Base-by-base conservation (phyloP, 2,113 vertebrate genomes). In the Cichladusa arquata region DNA sequence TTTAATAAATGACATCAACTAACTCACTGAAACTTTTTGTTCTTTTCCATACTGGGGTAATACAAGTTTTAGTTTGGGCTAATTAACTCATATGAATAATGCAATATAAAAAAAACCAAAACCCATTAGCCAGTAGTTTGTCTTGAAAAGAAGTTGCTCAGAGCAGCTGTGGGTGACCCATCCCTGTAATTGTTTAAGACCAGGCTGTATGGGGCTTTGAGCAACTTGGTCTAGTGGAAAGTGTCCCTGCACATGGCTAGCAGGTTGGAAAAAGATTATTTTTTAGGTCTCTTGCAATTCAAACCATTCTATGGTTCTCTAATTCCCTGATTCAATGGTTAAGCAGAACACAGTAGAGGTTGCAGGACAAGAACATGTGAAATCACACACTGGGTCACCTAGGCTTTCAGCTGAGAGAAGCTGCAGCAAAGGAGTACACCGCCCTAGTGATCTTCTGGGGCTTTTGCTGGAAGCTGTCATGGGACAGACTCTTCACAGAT, bases 391-490 rank as follows among this genome's bases (percentile, higher is more conserved):
- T 5, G 26, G 5, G 4, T 23, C 81, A 51, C 14, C 12, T 5
- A 50, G 44, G 19, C 8, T 25, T 86, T 15, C 17, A 71, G 14
- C 15, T 53, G 54, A 40, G 26, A 83, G 47, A 84, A 84, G 12
- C 6, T 79, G 13, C 12, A 53, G 34, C 19, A 26, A n/a, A 77
- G 25, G 9, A 31, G 5, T 12, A 23, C 0, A 0, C 7, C 54
- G 7, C 19, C 8, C 7, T 12, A 19, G 25, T 16, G 51, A 31
- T 3, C 11, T 88, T 58, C 53, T 56, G 31, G 33, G 47, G 3
- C 11, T 34, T 74, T 34, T 89, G 11, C 48, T 77, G n/a, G 31
- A 80, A 79, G 19, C 17, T 74, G 29, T 33, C 0, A 0, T 5
- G 10, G 13, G 48, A 64, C 6, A 44, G 66, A 61, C 7, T 18